phyloP scores from a whole-genome alignment of 2,797 vertebrate genomes.

The Danio albolineatus region DNA sequence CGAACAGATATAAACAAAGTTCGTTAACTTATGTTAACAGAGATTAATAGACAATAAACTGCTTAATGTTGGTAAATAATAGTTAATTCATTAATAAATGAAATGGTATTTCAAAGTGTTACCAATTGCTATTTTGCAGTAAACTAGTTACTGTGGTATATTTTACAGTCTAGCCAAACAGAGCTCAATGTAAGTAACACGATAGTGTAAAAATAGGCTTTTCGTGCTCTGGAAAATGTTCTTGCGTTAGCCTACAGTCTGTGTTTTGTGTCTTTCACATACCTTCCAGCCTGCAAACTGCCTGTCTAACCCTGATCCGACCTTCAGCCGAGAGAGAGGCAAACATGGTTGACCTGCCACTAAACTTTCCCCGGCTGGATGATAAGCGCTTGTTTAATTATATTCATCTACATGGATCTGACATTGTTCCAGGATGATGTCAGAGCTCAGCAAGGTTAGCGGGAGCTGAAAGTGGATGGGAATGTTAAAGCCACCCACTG shows the following conservation, averaged over 20 bases:
- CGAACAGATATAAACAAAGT: too few species aligned
- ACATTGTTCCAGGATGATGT: conserved; percentile 86
- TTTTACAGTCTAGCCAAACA: conserved; percentile 27
- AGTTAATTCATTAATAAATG: too few species aligned
- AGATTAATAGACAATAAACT: too few species aligned
- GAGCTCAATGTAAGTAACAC: conserved; percentile 50
- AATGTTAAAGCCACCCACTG: conserved; percentile 60
- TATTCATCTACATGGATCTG: conserved; percentile 88
- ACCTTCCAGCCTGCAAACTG: conserved; percentile 51
- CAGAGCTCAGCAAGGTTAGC: conserved; percentile 82
- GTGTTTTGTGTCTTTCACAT: conserved; percentile 48
- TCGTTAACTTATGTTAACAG: too few species aligned
- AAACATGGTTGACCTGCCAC: conserved; percentile 82
- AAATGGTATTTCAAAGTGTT: too few species aligned
- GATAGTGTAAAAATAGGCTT: conserved; percentile 59
- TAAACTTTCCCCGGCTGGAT: conserved; percentile 79
- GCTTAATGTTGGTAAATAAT: too few species aligned
- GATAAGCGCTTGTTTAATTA: conserved; percentile 89
- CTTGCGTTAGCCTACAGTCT: conserved; percentile 39
- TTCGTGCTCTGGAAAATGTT: conserved; percentile 59
- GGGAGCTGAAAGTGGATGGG: conserved; percentile 63
- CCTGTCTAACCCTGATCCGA: conserved; percentile 78
- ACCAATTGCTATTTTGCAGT: too few species aligned
- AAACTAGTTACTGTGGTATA: background rate
- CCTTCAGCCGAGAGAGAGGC: conserved; percentile 78